Base-by-base conservation (phyloP, 2,113 vertebrate species). In the Pseudopodoces humilis region DNA sequence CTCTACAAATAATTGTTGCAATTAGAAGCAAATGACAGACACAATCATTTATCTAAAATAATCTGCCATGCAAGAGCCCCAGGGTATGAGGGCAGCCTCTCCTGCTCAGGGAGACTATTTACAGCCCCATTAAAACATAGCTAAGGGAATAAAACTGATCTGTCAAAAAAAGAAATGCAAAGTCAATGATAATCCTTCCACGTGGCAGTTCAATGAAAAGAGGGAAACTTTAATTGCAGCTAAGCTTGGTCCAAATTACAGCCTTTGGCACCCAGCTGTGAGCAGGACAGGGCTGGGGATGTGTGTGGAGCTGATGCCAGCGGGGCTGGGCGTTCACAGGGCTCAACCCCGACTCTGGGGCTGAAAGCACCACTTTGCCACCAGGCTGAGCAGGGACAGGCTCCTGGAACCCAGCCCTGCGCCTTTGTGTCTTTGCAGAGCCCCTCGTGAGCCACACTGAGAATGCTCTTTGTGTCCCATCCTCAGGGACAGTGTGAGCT, bases 1-100 rank as follows among this genome's bases (percentile, higher is more conserved):
- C 84, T 94, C 94, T 46, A 83, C 86, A 83, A 96, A 88, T 95
- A 96, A 97, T 80, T 80, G 96, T 76, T 65, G 95, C 90, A 96
- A 97, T 96, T 96, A 94, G 81, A 90, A 93, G 89, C 52, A 89
- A 95, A 95, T 92, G 87, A 88, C 63, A 94, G 94, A 58, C 70
- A 83, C 84, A 49, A 47, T 76, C 83, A 84, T n/a, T 39, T 76
- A 88, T 78, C 85, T 76, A 70, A 88, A 95, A 84, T 21, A 83
- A 74, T 55, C 91, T 95, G 88, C 90, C 69, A 82, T 63, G 77
- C 39, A 70, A 58, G 58, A 92, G 94, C 52, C 76, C 23, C 8
- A 15, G 92, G 84, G 43, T 43, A 65, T 24, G 74, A 77, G 18
- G 37, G 76, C 46, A 82, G 80, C 83, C 74, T 75, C 67, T 71